Evolutionary conservation across 2,113 vertebrate genomes (phyloP).

Genomic region (Grus americana): DNA sequence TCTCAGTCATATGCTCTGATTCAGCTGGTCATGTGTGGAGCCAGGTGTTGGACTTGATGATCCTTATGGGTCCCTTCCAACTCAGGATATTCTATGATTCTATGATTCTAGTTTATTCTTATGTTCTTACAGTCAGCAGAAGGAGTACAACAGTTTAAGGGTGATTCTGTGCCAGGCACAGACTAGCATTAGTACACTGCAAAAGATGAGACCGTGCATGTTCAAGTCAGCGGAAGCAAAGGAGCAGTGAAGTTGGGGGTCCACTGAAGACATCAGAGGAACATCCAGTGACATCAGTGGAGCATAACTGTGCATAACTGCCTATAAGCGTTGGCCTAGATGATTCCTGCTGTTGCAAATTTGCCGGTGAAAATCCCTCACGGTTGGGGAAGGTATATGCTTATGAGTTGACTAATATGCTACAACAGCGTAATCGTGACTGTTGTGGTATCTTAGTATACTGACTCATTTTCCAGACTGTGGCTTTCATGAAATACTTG

Average conservation of each 20-base stretch:
- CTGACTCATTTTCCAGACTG: background rate
- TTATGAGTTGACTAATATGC: background rate
- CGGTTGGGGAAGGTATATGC: accelerated
- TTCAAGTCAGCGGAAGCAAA: accelerated
- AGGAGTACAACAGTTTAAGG: background rate
- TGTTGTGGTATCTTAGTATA: background rate
- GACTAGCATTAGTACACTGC: background rate
- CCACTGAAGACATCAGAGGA: background rate
- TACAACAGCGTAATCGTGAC: background rate
- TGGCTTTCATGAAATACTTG: background rate
- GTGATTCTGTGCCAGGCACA: background rate
- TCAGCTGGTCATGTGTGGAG: no score
- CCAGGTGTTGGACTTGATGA: no score
- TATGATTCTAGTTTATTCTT: background rate
- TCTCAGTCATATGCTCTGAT: no score
- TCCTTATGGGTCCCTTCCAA: no score
- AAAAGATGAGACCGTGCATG: background rate
- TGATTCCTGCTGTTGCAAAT: background rate
- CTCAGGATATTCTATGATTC: no score
- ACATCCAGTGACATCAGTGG: background rate
- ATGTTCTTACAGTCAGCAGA: background rate
- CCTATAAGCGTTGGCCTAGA: background rate
- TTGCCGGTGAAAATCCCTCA: background rate
- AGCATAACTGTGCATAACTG: background rate
- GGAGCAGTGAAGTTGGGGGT: background rate